Evolutionary conservation across 1,140 invertebrate genomes (phyloP), one percentile per base, ranked within the genome.

Genomic region (Diabrotica virgifera): DNA sequence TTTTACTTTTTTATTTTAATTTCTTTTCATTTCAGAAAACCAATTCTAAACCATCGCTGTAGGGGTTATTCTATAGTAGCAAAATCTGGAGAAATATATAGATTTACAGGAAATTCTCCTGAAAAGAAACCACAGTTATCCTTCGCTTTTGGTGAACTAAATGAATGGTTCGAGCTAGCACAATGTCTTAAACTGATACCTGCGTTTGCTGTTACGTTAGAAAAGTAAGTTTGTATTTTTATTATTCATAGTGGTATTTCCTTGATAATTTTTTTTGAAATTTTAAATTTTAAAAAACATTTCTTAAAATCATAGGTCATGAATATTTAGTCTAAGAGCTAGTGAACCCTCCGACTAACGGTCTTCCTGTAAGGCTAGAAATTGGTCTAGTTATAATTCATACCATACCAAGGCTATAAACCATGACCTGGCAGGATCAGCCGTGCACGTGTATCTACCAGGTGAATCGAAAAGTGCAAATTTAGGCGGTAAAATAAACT

Each of bases 111-210:
- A 54, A 83, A 86, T 76, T 89, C 83, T 74, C 78, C 82, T 0
- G 87, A 85, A 0, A 80, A 84, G 5, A 82, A 82, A 62, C 79
- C 86, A 67, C 91, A 92, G n/a, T 81, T 97, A 0, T 95, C 92
- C 84, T 94, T 91, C 79, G 86, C 96, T 7, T 97, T 94, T 80
- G 90, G 93, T 66, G 94, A 94, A 57, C 94, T 97, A 91, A 93
- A 93, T 6, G 93, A 96, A 73, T 96, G 94, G 93, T 76, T 85
- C 36, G 87, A 90, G 55, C 95, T 54, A n/a, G 93, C 88, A 13
- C 79, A 83, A 36, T 80, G 82, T 7, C 78, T 86, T 1, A 80
- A 86, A 79, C 79, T 83, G 58, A 83, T 96, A 36, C 86, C 89
- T 6, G 74, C 85, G 5, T 95, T 96, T 77, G 83, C 84, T 13